Conservation (phyloP, 1,140 invertebrate species). For the Trichogramma pretiosum region DNA sequence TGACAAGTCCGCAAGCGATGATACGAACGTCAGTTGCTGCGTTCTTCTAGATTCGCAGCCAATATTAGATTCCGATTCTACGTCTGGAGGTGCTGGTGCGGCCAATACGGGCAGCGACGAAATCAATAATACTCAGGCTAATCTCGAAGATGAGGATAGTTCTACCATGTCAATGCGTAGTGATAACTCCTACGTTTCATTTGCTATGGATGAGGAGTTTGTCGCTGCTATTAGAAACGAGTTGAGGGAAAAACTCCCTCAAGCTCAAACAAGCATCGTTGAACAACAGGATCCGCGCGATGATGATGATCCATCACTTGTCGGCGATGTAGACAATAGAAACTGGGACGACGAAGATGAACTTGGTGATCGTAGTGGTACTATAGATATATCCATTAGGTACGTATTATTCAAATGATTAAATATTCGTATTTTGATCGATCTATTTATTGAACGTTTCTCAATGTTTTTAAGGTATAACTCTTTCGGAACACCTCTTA, state of each 20-base stretch:
- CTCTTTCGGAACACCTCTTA: slow-evolving; percentile 49
- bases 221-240: slow-evolving; percentile 62
- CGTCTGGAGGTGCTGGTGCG: not conserved
- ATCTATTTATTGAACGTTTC: no score
- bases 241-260: slow-evolving; percentile 58
- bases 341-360: slow-evolving; percentile 34
- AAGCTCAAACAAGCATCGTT: slow-evolving; percentile 51
- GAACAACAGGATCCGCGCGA: slow-evolving; percentile 36
- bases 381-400: slow-evolving; percentile 40
- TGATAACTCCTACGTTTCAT: slow-evolving; percentile 49
- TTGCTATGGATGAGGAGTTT: slow-evolving; percentile 59
- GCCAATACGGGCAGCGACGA: not conserved
- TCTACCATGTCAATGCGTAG: slow-evolving; percentile 39
- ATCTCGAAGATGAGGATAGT: slow-evolving; percentile 38
- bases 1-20: slow-evolving; percentile 9
- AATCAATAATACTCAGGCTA: slow-evolving; percentile 4
- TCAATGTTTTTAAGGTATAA: slow-evolving; percentile 41
- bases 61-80: not conserved
- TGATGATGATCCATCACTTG: slow-evolving; percentile 32
- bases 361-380: slow-evolving; percentile 27
- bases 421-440: no score
- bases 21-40: slow-evolving; percentile 1
- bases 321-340: slow-evolving; percentile 28
- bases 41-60: not conserved
- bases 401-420: slow-evolving; percentile 28